Evolutionary conservation across 2,888 invertebrate genomes (phyloP).

Genomic region (Sarcophaga caerulescens): DNA sequence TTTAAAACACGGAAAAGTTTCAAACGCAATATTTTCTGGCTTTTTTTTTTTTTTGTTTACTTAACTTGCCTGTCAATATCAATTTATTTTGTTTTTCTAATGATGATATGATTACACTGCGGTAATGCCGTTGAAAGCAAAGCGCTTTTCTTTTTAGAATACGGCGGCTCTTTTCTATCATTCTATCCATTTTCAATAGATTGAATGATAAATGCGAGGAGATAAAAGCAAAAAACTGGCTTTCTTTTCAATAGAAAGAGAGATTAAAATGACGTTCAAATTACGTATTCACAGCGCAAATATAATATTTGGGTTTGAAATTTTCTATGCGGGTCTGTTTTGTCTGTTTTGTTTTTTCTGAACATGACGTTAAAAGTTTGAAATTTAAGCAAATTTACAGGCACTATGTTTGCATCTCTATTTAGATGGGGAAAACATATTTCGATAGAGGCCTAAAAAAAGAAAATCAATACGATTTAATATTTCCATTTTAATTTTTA

Average conservation of each 20-base stretch:
- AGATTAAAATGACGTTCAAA: slow-evolving; percentile 4
- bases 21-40: slow-evolving; percentile 2
- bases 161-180: not conserved
- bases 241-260: not conserved
- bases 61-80: slow-evolving; percentile 30
- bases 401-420: not conserved
- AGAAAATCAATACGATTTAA: not conserved
- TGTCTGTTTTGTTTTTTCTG: not conserved
- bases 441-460: not conserved
- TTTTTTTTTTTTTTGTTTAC: not conserved
- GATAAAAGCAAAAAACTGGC: not conserved
- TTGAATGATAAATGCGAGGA: not conserved
- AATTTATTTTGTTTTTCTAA: slow-evolving; percentile 29
- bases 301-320: not conserved
- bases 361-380: not conserved
- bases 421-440: not conserved
- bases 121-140: not conserved
- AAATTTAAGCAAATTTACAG: not conserved
- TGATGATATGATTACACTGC: slow-evolving; percentile 29
- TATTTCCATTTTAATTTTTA: not conserved
- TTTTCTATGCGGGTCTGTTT: not conserved
- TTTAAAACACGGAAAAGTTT: not conserved
- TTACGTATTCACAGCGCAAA: not conserved
- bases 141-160: not conserved
- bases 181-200: no score